These are phyloP conservation scores for Euura lappo DNA, from an alignment of 1,140 invertebrate species.

Conservation along the genomic window DNA sequence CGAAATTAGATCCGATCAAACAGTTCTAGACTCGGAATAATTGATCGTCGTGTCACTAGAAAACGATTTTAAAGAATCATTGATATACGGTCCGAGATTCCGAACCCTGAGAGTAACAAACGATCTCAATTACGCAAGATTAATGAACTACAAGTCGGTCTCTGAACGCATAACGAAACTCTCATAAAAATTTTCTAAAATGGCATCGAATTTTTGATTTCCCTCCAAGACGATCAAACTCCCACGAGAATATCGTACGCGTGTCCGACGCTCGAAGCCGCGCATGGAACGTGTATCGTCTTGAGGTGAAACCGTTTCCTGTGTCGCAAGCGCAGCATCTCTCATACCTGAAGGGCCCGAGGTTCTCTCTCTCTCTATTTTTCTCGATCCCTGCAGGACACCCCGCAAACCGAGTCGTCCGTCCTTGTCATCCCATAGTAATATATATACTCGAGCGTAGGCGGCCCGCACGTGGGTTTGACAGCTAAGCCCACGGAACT, in stretches of 20 bases:
- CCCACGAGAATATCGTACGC: no score
- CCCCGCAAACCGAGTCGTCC: neutral
- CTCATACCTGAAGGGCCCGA: constrained; percentile 29
- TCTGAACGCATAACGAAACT: no score
- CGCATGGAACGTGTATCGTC: constrained; percentile 16
- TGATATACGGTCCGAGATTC: neutral
- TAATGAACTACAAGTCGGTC: neutral
- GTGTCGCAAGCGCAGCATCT: constrained; percentile 51
- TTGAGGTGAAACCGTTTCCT: constrained; percentile 51
- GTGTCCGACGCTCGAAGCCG: no score
- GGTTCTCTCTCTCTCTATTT: constrained; percentile 16
- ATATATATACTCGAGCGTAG: constrained; percentile 46
- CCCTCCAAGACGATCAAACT: no score
- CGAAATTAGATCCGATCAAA: no score
- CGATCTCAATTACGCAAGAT: neutral
- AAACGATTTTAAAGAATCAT: neutral
- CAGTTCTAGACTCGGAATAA: no score
- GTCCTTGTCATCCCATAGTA: constrained; percentile 7
- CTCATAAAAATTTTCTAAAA: no score
- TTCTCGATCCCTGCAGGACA: neutral
- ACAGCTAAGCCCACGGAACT: constrained; percentile 57
- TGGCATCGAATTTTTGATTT: no score
- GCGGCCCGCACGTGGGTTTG: constrained; percentile 58
- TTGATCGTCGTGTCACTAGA: neutral
- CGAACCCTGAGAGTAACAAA: neutral